These are phyloP conservation scores for Dasyornis broadbenti DNA, from an alignment of 2,113 vertebrate genomes.

Conservation along the genomic window DNA sequence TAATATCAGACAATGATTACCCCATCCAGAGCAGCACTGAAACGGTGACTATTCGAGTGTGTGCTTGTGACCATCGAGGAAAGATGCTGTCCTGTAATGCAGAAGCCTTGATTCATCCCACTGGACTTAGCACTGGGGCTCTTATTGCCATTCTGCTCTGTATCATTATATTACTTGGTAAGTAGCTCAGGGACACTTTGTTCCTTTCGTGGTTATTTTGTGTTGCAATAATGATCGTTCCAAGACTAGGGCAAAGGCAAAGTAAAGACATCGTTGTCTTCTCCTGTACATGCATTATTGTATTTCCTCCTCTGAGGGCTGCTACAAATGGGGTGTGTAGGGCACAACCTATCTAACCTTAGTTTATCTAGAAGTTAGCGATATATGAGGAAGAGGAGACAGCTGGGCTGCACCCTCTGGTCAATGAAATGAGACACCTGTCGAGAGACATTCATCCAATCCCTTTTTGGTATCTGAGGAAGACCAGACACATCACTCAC, in stretches of 20 bases:
- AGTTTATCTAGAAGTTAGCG: not conserved
- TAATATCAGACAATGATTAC: conserved; percentile 88
- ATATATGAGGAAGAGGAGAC: not conserved
- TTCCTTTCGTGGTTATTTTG: conserved; percentile 7
- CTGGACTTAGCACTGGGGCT: conserved; percentile 93
- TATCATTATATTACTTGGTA: conserved; percentile 91
- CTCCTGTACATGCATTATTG: not conserved
- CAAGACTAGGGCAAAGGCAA: not conserved
- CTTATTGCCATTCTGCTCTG: conserved; percentile 94
- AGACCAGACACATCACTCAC: not conserved
- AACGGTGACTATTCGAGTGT: conserved; percentile 90
- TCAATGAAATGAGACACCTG: not conserved
- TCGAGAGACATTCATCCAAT: not conserved
- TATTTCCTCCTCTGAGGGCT: not conserved
- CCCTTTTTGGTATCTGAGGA: not conserved
- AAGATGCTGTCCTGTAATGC: conserved; percentile 93
- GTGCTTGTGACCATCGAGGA: conserved; percentile 90
- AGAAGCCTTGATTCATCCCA: conserved; percentile 85
- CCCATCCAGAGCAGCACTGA: conserved; percentile 92
- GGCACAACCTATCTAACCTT: not conserved
- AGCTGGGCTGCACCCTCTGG: not conserved
- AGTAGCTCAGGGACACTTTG: conserved; percentile 59
- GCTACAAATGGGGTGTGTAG: not conserved
- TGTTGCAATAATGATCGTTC: not conserved
- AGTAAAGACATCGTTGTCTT: not conserved